A percentile compares a stretch with the other conserved stretches of the same genome.
Evolutionary conservation across 2,797 vertebrate species (phyloP).

Genomic region (Heteromormyrus szaboi): DNA sequence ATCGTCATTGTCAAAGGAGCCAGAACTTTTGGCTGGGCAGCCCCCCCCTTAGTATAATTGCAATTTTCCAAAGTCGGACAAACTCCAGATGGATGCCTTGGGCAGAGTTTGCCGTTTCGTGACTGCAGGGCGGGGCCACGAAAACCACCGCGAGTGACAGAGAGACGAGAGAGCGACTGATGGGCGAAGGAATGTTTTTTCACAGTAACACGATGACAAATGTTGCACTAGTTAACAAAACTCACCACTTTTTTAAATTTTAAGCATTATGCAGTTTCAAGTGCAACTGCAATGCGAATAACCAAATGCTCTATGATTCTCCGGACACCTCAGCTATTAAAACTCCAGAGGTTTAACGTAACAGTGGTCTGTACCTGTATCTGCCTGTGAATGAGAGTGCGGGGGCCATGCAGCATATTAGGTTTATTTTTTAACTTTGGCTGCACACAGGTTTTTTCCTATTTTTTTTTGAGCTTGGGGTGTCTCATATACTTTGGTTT

Average conservation of each 20-base stretch:
- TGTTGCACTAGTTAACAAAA: background rate
- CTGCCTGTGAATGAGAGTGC: background rate
- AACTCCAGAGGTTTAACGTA: background rate
- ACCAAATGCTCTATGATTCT: background rate
- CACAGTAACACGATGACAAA: background rate
- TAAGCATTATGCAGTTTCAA: background rate
- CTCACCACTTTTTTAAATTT: background rate
- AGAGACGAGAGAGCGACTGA: background rate
- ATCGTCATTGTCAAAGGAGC: background rate
- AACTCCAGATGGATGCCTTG: background rate
- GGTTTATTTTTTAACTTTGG: background rate
- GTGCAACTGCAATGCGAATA: background rate
- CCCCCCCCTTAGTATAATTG: background rate
- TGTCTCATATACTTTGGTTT: background rate
- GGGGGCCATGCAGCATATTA: background rate
- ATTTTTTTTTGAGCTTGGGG: background rate
- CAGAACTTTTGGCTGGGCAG: background rate
- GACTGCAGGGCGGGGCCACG: background rate
- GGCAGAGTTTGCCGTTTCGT: background rate
- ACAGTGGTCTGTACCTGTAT: background rate
- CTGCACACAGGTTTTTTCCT: background rate
- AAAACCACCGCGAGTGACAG: background rate
- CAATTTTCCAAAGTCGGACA: background rate
- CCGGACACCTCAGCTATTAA: background rate
- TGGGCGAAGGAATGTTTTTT: background rate